phyloP scores from a whole-genome alignment of 2,888 invertebrate genomes.

The Rutpela maculata region DNA sequence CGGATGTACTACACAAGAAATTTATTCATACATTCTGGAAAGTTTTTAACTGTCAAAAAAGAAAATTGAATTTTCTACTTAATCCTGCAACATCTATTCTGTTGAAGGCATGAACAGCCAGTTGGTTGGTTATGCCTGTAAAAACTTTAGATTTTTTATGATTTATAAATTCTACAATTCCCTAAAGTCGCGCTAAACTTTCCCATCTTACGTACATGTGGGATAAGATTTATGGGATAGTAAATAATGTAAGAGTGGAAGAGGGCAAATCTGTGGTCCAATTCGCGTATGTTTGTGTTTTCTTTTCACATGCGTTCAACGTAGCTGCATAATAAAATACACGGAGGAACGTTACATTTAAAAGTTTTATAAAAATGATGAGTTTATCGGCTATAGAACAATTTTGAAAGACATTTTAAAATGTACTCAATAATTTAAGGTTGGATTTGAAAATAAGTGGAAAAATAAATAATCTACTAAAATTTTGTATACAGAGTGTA shows the following conservation, averaged over 20 bases:
- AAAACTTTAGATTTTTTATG: slow-evolving; percentile 64
- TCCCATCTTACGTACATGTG: slow-evolving; percentile 68
- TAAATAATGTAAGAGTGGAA: slow-evolving; percentile 67
- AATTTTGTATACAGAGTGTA: no score
- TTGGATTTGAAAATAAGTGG: no score
- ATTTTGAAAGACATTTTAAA: neutral
- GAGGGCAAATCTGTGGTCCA: slow-evolving; percentile 60
- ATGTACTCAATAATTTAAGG: no score
- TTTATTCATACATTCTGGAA: slow-evolving; percentile 54
- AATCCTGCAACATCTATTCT: slow-evolving; percentile 57
- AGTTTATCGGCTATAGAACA: neutral
- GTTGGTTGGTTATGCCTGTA: slow-evolving; percentile 51
- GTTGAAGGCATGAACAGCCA: slow-evolving; percentile 48
- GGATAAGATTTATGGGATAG: slow-evolving; percentile 68
- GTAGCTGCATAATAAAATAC: slow-evolving; percentile 56
- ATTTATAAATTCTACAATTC: slow-evolving; percentile 67
- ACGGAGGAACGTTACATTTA: neutral
- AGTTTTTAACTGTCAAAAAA: slow-evolving; percentile 56
- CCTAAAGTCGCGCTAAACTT: slow-evolving; percentile 65
- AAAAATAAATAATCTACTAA: no score
- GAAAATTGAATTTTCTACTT: slow-evolving; percentile 61
- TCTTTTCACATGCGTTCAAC: slow-evolving; percentile 50
- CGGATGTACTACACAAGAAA: slow-evolving; percentile 46
- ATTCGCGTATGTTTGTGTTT: slow-evolving; percentile 49
- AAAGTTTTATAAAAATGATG: neutral